These are phyloP conservation scores for Iphiclides podalirius DNA, from an alignment of 2,888 invertebrate species.

Conservation along the genomic window DNA sequence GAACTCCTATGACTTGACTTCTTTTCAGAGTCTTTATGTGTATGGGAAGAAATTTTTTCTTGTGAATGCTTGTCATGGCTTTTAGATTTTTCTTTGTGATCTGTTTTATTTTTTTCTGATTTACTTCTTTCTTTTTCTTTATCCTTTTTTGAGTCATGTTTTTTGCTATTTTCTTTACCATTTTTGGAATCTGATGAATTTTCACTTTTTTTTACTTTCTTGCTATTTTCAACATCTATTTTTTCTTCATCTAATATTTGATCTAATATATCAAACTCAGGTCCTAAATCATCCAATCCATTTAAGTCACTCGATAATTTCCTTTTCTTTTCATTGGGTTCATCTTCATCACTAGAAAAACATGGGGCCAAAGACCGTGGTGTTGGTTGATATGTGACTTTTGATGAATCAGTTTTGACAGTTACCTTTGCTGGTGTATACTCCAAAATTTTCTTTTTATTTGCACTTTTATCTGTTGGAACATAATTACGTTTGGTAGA, in stretches of 20 bases:
- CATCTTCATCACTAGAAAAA: constrained; percentile 75
- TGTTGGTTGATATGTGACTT: constrained; percentile 69
- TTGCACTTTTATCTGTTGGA: constrained; percentile 62
- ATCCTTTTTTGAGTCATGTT: constrained; percentile 34
- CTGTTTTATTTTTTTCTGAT: constrained; percentile 37
- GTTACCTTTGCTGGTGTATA: constrained; percentile 65
- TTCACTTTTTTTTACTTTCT: constrained; percentile 27
- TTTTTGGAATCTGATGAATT: constrained; percentile 27
- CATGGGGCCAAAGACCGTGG: constrained; percentile 66
- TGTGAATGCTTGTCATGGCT: constrained; percentile 42
- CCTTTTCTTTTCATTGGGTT: constrained; percentile 58
- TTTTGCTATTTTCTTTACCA: constrained; percentile 26
- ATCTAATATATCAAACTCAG: constrained; percentile 75
- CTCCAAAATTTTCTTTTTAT: constrained; percentile 66
- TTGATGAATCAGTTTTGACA: constrained; percentile 44
- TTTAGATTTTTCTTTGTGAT: constrained; percentile 41
- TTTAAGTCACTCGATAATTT: constrained; percentile 63
- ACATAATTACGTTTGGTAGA: constrained; percentile 57
- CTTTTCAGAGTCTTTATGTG: constrained; percentile 43
- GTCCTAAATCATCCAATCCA: constrained; percentile 68
- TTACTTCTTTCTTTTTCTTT: constrained; percentile 36
- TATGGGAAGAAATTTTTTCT: constrained; percentile 33
- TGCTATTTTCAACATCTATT: constrained; percentile 30
- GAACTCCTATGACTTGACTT: constrained; percentile 58
- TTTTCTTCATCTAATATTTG: constrained; percentile 75